These are phyloP conservation scores for Ondatra zibethicus DNA, from an alignment of 2,113 vertebrate genomes.

Conservation along the genomic window DNA sequence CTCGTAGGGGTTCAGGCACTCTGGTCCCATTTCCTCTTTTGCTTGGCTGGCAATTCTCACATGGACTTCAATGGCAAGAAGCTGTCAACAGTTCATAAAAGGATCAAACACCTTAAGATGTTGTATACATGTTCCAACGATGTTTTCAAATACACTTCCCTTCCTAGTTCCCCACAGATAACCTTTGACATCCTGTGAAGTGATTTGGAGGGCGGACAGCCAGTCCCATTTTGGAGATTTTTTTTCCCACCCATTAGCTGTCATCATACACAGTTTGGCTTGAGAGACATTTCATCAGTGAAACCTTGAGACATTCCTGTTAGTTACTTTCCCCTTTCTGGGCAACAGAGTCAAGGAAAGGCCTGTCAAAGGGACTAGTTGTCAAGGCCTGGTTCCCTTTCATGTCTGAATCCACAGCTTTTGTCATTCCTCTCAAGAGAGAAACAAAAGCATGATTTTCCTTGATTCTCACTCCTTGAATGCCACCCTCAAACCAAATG, in stretches of 20 bases:
- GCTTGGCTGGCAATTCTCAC: conserved; percentile 71
- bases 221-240: conserved; percentile 70
- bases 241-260: conserved; percentile 71
- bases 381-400: conserved; percentile 36
- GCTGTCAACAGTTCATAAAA: conserved; percentile 82
- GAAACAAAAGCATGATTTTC: conserved; percentile 49
- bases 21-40: conserved; percentile 68
- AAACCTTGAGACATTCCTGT: conserved; percentile 67
- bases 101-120: conserved; percentile 83
- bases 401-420: conserved; percentile 20
- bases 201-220: conserved; percentile 70
- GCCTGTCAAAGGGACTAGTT: conserved; percentile 38
- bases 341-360: conserved; percentile 66
- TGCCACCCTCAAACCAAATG: neutral
- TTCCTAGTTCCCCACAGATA: conserved; percentile 83
- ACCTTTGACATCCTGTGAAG: conserved; percentile 80
- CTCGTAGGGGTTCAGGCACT: conserved; percentile 59
- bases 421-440: conserved; percentile 28
- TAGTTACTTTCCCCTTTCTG: conserved; percentile 45
- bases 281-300: conserved; percentile 68
- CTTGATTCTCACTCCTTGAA: neutral
- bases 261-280: conserved; percentile 66
- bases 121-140: conserved; percentile 80
- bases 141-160: conserved; percentile 86
- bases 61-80: conserved; percentile 77